These are phyloP conservation scores for Macrocentrus cingulum DNA, from an alignment of 1,140 invertebrate species.

Conservation along the genomic window DNA sequence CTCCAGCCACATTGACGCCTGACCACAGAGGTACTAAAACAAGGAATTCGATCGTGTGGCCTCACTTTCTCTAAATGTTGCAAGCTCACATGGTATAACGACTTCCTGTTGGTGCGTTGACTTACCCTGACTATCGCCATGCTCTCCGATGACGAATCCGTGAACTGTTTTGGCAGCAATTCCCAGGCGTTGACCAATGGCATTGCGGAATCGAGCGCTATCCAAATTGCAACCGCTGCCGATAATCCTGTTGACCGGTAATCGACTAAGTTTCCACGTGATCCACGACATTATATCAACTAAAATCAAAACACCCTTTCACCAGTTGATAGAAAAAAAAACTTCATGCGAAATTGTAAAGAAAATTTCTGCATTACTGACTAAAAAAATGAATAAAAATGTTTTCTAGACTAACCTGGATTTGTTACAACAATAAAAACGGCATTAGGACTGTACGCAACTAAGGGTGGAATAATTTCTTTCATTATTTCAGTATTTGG, in stretches of 20 bases:
- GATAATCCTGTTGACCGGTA: conserved; percentile 64
- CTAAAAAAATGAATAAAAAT: conserved; percentile 2
- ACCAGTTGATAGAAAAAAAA: too few species aligned
- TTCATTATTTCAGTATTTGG: conserved; percentile 67
- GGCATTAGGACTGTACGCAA: conserved; percentile 63
- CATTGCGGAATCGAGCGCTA: conserved; percentile 64
- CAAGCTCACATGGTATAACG: neutral
- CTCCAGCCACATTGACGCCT: conserved; percentile 66
- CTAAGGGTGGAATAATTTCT: conserved; percentile 61
- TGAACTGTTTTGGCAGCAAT: conserved; percentile 62
- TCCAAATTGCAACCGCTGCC: conserved; percentile 69
- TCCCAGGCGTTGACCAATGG: conserved; percentile 62
- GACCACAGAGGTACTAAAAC: conserved; percentile 67
- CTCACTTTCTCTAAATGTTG: conserved; percentile 12
- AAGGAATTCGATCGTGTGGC: conserved; percentile 23
- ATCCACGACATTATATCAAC: conserved; percentile 69
- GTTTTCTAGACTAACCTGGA: conserved; percentile 55
- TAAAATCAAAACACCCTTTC: conserved; percentile 32
- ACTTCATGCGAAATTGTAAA: too few species aligned
- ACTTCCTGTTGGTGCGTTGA: conserved; percentile 8
- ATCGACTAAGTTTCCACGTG: conserved; percentile 68
- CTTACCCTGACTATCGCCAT: conserved; percentile 66
- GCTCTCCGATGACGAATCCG: conserved; percentile 67
- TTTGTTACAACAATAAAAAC: conserved; percentile 65
- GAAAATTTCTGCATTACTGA: too few species aligned